Evolutionary conservation across 1,140 invertebrate species (phyloP).

Genomic region (Scaptomyza montana): DNA sequence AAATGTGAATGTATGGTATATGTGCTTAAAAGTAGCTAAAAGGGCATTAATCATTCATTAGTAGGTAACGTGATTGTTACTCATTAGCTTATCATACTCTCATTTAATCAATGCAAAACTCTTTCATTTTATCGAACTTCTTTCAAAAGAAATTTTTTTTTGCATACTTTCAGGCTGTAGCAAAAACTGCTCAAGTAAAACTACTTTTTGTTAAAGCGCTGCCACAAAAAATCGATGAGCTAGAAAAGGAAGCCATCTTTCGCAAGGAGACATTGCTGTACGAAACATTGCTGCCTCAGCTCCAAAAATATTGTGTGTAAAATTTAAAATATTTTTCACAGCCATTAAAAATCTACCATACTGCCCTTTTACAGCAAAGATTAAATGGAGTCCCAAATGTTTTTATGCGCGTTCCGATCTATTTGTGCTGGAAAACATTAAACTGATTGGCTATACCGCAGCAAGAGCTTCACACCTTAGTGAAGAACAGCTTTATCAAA

Average conservation of each 20-base stretch:
- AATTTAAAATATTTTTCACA: too few relatives aligned
- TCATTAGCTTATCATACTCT: neutral
- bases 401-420: slow-evolving; percentile 74
- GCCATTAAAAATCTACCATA: neutral
- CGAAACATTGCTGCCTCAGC: slow-evolving; percentile 43
- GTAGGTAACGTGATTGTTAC: too few relatives aligned
- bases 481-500: slow-evolving; percentile 31
- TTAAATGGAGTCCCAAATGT: slow-evolving; percentile 68
- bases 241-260: slow-evolving; percentile 63
- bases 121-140: neutral
- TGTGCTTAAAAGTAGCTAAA: too few relatives aligned
- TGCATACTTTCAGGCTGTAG: slow-evolving; percentile 60
- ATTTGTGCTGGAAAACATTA: slow-evolving; percentile 83
- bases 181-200: neutral
- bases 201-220: slow-evolving; percentile 68
- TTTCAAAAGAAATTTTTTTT: neutral
- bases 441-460: slow-evolving; percentile 23
- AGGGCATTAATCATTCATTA: too few relatives aligned
- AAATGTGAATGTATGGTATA: too few relatives aligned
- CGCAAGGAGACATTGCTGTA: slow-evolving; percentile 68
- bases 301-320: slow-evolving; percentile 59
- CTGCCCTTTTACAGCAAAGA: slow-evolving; percentile 31
- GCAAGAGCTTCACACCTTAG: slow-evolving; percentile 1
- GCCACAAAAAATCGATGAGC: slow-evolving; percentile 57
- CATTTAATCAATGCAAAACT: neutral